These are phyloP conservation scores for Liolophura sinensis DNA, from an alignment of 1,140 invertebrate genomes.

Conservation along the genomic window DNA sequence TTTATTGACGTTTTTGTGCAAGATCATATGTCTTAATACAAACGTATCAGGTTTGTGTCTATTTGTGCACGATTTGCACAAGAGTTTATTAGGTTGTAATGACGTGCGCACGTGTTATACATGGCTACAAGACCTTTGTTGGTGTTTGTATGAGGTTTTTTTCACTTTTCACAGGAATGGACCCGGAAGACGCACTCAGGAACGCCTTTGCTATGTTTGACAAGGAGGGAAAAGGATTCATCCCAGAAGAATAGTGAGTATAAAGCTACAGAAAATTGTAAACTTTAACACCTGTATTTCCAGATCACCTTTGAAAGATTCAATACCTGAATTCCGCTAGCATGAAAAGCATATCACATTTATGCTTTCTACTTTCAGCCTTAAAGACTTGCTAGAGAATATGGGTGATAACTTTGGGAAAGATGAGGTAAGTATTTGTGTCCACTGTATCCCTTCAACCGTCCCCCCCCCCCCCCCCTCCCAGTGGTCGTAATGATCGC, in stretches of 20 bases:
- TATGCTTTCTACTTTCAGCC: constrained; percentile 62
- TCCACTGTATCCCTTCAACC: background rate
- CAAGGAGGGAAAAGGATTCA: constrained; percentile 63
- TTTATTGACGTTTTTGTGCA: no score
- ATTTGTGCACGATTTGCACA: no score
- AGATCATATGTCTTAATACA: no score
- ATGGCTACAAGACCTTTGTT: no score
- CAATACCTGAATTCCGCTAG: background rate
- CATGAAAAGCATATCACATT: background rate
- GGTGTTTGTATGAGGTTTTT: no score
- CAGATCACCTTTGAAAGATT: background rate
- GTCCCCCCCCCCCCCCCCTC: background rate
- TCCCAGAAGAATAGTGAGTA: constrained; percentile 62
- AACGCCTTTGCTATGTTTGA: constrained; percentile 96
- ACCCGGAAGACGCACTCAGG: constrained; percentile 93
- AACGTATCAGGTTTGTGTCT: no score
- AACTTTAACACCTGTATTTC: background rate
- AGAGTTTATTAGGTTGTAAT: no score
- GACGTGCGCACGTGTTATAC: no score
- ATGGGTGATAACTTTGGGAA: constrained; percentile 95
- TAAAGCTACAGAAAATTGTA: constrained; percentile 1
- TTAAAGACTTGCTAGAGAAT: constrained; percentile 91
- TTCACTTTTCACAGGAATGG: constrained; percentile 63
- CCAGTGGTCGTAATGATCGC: background rate
- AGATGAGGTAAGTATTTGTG: constrained; percentile 68